Evolutionary conservation across 2,113 vertebrate species (phyloP).

Genomic region (Periophthalmodon schlosseri): DNA sequence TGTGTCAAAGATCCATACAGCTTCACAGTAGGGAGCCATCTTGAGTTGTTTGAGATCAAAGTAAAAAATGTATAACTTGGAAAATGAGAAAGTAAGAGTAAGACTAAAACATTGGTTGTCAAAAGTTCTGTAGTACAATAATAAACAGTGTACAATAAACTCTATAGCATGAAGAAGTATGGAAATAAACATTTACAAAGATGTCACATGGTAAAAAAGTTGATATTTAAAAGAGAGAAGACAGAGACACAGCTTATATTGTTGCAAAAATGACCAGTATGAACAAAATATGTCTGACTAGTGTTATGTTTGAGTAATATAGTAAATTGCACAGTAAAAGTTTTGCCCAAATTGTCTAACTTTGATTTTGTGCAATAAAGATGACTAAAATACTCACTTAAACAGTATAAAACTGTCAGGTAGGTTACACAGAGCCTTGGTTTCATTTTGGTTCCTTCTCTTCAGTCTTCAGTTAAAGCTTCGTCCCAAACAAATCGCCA

Average conservation of each 20-base stretch:
- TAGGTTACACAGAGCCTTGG: conserved; percentile 51
- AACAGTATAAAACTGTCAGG: conserved; percentile 51
- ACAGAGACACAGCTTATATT: neutral
- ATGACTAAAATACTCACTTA: conserved; percentile 66
- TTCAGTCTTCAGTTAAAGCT: conserved; percentile 25
- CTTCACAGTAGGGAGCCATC: neutral
- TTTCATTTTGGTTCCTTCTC: conserved; percentile 68
- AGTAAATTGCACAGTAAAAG: neutral
- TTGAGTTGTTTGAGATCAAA: neutral
- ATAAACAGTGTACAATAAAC: neutral
- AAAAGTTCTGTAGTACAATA: neutral
- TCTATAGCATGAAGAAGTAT: neutral
- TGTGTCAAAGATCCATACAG: neutral
- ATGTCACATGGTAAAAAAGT: neutral
- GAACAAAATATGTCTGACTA: neutral
- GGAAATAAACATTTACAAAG: neutral
- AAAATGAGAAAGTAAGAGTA: neutral
- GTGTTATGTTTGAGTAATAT: neutral
- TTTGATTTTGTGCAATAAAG: neutral
- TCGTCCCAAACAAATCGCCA: conserved; percentile 2
- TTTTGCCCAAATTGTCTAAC: neutral
- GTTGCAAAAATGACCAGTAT: neutral
- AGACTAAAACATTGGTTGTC: neutral
- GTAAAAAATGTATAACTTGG: neutral
- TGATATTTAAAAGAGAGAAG: neutral